These are phyloP conservation scores for Steromphala cineraria DNA, from an alignment of 2,888 invertebrate genomes.

Conservation along the genomic window DNA sequence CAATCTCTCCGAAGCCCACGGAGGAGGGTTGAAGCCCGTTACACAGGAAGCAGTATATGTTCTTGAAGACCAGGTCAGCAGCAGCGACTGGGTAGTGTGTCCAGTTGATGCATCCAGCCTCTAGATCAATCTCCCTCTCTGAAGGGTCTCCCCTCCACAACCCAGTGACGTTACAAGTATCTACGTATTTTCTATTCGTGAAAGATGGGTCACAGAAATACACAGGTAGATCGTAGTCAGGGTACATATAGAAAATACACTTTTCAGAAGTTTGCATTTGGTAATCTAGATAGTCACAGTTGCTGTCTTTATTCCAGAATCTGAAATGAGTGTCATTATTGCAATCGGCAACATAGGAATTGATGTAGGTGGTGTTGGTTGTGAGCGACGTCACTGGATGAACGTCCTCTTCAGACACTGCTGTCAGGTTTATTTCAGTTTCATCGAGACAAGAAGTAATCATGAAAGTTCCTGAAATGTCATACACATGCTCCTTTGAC, in stretches of 20 bases:
- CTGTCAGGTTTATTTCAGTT: no score
- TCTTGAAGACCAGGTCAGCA: no score
- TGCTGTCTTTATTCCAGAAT: neutral
- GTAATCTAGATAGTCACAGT: constrained; percentile 1
- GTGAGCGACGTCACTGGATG: neutral
- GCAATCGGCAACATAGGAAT: constrained; percentile 13
- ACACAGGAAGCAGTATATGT: no score
- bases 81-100: no score
- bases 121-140: neutral
- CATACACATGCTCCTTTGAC: neutral
- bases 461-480: neutral
- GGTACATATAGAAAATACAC: neutral
- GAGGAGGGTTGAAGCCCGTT: no score
- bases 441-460: neutral
- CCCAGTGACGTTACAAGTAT: constrained; percentile 18
- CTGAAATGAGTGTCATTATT: neutral
- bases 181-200: neutral
- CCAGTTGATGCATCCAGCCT: no score
- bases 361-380: constrained; percentile 4
- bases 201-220: neutral
- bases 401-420: neutral
- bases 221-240: neutral
- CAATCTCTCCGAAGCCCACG: no score
- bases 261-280: neutral
- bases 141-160: constrained; percentile 18